phyloP scores from a whole-genome alignment of 2,888 invertebrate species.

The Lasioglossum morio region DNA sequence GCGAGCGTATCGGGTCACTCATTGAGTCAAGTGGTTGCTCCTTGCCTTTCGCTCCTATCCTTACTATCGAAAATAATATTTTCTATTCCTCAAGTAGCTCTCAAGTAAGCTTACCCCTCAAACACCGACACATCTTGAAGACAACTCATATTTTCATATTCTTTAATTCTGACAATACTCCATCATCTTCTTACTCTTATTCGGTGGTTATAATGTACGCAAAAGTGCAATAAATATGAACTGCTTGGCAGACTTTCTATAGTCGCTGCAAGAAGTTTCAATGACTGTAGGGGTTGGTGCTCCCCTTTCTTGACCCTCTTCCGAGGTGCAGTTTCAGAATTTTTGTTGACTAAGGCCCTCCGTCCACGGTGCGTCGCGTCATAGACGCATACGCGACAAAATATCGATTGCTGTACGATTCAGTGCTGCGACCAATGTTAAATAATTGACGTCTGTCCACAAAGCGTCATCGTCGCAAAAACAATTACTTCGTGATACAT shows the following conservation, averaged over 20 bases:
- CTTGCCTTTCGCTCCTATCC: background rate
- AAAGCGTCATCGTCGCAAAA: background rate
- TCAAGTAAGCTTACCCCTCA: too few relatives aligned
- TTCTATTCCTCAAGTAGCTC: background rate
- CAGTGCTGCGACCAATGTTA: too few relatives aligned
- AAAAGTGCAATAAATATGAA: background rate
- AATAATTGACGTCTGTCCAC: too few relatives aligned
- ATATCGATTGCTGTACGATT: too few relatives aligned
- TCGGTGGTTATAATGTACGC: background rate
- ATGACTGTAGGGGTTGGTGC: background rate
- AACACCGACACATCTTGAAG: background rate
- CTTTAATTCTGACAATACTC: background rate
- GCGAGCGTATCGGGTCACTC: constrained; percentile 12
- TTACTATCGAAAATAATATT: background rate
- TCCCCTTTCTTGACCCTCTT: background rate
- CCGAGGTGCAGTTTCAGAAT: background rate
- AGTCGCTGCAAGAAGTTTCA: background rate
- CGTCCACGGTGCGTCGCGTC: too few relatives aligned
- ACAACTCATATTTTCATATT: background rate
- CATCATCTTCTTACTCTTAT: background rate
- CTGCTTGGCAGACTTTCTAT: background rate
- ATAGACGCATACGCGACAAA: too few relatives aligned
- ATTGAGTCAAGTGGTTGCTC: constrained; percentile 3
- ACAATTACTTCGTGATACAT: background rate
- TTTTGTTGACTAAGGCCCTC: background rate